Evolutionary conservation across 2,797 vertebrate genomes (phyloP).

Genomic region (Pyrocephalus nanus): DNA sequence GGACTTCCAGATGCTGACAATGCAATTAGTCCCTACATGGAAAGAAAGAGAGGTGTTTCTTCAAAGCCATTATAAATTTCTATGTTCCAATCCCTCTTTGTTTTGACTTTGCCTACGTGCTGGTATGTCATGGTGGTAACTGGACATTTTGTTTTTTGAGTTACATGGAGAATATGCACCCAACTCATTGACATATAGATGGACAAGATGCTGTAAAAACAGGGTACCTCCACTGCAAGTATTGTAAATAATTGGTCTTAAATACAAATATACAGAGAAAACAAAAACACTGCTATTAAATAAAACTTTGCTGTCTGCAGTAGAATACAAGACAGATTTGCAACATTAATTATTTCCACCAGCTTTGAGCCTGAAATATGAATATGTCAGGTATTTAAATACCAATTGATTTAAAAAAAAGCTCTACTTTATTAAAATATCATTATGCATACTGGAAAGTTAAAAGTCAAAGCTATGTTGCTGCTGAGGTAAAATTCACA

Average conservation of each 20-base stretch:
- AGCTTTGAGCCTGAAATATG: conserved; percentile 68
- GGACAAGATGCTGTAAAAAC: conserved; percentile 33
- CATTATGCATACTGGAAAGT: conserved; percentile 73
- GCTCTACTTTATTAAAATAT: conserved; percentile 75
- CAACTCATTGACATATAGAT: conserved; percentile 42
- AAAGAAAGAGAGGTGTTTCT: conserved; percentile 45
- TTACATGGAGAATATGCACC: conserved; percentile 42
- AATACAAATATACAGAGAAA: conserved; percentile 65
- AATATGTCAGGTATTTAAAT: conserved; percentile 73
- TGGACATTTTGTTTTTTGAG: conserved; percentile 56
- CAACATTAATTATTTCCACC: conserved; percentile 71
- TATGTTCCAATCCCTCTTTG: conserved; percentile 12
- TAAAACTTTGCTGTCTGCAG: conserved; percentile 40
- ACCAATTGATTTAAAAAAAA: conserved; percentile 71
- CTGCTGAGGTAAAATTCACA: conserved; percentile 73
- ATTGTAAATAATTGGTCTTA: conserved; percentile 64
- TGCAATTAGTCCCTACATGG: background rate
- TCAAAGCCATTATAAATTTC: conserved; percentile 32
- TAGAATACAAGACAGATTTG: conserved; percentile 55
- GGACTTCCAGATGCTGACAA: conserved; percentile 33
- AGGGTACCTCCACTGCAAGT: conserved; percentile 8
- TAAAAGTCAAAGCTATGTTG: conserved; percentile 63
- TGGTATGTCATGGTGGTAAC: conserved; percentile 46
- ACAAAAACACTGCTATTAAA: conserved; percentile 56
- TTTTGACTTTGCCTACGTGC: conserved; percentile 60